These are phyloP conservation scores for Lonchura striata DNA, from an alignment of 2,113 vertebrate genomes.

Conservation along the genomic window DNA sequence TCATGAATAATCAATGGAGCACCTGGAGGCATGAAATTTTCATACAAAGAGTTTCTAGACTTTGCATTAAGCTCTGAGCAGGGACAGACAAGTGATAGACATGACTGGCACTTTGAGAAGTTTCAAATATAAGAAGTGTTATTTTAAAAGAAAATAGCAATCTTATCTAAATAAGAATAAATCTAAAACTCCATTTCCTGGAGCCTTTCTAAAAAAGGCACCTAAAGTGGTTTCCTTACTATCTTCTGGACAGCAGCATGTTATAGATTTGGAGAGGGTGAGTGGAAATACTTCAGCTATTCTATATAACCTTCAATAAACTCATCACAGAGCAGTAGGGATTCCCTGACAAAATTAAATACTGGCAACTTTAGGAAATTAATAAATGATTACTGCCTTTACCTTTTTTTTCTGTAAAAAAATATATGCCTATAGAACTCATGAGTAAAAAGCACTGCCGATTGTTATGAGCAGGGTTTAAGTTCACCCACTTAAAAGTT, in stretches of 20 bases:
- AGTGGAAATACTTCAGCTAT: background rate
- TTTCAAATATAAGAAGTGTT: slow-evolving; percentile 41
- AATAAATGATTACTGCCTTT: background rate
- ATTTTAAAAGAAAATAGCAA: slow-evolving; percentile 47
- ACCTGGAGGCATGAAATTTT: slow-evolving; percentile 79
- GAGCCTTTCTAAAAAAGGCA: background rate
- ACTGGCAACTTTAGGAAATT: background rate
- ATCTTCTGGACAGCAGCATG: background rate
- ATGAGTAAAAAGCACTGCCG: background rate
- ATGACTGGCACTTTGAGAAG: slow-evolving; percentile 38
- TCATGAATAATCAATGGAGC: slow-evolving; percentile 79
- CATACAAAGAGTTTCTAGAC: slow-evolving; percentile 67
- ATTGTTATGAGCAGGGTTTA: background rate
- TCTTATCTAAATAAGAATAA: slow-evolving; percentile 31
- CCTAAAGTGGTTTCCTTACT: background rate
- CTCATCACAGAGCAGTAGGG: background rate
- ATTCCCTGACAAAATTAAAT: background rate
- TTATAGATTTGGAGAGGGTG: background rate
- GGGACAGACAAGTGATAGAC: slow-evolving; percentile 61
- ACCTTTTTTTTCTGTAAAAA: background rate
- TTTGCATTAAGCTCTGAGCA: slow-evolving; percentile 55
- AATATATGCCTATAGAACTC: background rate
- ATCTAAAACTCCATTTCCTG: slow-evolving; percentile 9
- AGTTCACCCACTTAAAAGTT: background rate
- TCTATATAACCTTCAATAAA: background rate